phyloP scores from a whole-genome alignment of 2,113 vertebrate species.

The Varanus komodoensis region DNA sequence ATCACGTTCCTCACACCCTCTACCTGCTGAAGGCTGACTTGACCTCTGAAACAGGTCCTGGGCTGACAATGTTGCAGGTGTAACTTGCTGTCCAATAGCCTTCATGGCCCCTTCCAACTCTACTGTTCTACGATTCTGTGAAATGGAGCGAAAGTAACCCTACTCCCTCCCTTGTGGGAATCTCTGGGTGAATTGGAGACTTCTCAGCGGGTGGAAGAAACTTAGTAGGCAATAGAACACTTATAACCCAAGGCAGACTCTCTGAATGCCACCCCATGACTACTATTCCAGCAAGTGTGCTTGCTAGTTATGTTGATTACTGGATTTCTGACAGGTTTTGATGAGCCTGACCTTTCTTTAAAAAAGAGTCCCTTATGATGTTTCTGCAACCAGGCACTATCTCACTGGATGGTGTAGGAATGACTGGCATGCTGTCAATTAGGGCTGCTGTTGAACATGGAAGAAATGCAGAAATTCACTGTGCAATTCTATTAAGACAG shows the following conservation, averaged over 20 bases:
- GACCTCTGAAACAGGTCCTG: background rate
- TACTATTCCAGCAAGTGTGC: constrained; percentile 30
- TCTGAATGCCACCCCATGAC: constrained; percentile 20
- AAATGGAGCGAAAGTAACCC: background rate
- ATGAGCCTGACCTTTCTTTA: constrained; percentile 16
- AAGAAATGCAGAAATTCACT: background rate
- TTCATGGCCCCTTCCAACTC: too few relatives aligned
- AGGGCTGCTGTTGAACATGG: background rate
- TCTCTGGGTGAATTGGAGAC: constrained; percentile 38
- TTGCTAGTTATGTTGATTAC: constrained; percentile 40
- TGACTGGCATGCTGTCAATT: constrained; percentile 21
- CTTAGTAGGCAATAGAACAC: constrained; percentile 26
- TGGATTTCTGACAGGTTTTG: constrained; percentile 50
- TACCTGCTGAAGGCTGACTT: too few relatives aligned
- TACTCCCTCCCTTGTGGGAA: constrained; percentile 4
- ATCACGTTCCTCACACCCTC: too few relatives aligned
- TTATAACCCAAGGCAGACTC: constrained; percentile 50
- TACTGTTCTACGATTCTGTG: too few relatives aligned
- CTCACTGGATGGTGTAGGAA: constrained; percentile 17
- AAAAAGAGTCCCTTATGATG: background rate
- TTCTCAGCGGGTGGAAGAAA: constrained; percentile 44
- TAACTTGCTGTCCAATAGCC: too few relatives aligned
- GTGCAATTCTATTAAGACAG: background rate
- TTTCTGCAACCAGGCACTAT: constrained; percentile 7
- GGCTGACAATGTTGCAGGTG: background rate